phyloP scores from a whole-genome alignment of 2,113 vertebrate genomes.

The Chamaea fasciata region DNA sequence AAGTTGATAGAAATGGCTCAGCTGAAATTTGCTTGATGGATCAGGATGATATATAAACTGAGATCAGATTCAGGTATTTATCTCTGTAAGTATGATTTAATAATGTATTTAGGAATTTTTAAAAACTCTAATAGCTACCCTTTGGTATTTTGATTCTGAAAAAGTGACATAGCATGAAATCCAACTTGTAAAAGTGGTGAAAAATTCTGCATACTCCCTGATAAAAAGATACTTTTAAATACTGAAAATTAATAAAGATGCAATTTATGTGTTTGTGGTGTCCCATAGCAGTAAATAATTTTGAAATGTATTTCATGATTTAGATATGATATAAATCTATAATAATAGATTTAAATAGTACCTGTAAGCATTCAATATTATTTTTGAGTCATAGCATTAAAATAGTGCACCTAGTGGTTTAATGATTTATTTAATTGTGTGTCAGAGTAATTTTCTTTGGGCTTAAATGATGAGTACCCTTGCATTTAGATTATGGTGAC shows the following conservation, averaged over 20 bases:
- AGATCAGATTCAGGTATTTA: not conserved
- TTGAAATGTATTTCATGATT: not conserved
- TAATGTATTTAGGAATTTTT: not conserved
- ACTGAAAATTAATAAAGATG: not conserved
- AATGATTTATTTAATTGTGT: not conserved
- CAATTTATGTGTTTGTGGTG: not conserved
- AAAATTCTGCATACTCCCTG: not conserved
- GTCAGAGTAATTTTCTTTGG: not conserved
- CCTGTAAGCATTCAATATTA: not conserved
- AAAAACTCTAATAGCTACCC: not conserved
- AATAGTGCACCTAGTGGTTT: not conserved
- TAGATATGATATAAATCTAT: not conserved
- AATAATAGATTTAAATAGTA: not conserved
- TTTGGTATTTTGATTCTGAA: not conserved
- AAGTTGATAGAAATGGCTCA: not conserved
- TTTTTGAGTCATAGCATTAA: not conserved
- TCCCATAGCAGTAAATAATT: not conserved
- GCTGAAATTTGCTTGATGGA: not conserved
- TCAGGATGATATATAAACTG: not conserved
- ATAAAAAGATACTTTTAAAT: not conserved
- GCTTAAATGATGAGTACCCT: not conserved
- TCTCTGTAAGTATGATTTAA: not conserved
- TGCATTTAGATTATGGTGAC: not conserved
- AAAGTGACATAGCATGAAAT: not conserved
- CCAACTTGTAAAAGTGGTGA: not conserved